These are phyloP conservation scores for Asarcornis scutulata DNA, from an alignment of 2,113 vertebrate genomes.

Conservation along the genomic window DNA sequence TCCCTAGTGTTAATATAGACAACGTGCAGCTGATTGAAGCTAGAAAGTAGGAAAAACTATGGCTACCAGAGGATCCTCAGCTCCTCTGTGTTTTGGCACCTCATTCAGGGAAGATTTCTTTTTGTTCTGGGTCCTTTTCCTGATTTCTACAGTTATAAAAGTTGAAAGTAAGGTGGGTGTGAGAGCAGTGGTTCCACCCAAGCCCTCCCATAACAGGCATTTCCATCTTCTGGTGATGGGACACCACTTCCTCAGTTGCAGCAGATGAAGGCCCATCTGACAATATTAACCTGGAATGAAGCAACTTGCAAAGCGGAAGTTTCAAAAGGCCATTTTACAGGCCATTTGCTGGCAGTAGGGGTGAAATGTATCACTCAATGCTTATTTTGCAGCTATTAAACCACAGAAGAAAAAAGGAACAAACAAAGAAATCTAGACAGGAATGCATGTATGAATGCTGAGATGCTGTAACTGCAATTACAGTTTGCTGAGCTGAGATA, in stretches of 20 bases:
- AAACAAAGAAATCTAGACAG: neutral
- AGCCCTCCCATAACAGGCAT: accelerated
- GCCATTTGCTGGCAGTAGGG: neutral
- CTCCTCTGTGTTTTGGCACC: neutral
- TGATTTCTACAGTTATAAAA: neutral
- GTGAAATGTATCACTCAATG: neutral
- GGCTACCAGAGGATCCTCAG: neutral
- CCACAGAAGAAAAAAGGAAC: neutral
- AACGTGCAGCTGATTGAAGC: neutral
- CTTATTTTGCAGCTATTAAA: neutral
- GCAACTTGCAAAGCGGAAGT: neutral
- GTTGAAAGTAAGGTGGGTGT: neutral
- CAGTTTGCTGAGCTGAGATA: neutral
- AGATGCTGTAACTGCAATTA: neutral
- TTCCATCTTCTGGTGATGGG: neutral
- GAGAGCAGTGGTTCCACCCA: neutral
- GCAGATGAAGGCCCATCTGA: neutral
- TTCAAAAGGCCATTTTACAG: neutral
- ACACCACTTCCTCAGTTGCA: neutral
- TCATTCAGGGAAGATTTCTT: neutral
- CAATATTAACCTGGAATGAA: neutral
- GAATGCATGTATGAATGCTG: neutral
- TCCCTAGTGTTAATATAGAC: neutral
- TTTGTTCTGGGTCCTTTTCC: neutral
- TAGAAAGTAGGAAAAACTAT: neutral